A percentile compares a stretch with the other conserved stretches of the same genome.
Evolutionary conservation across 2,888 invertebrate genomes (phyloP).

Genomic region (Tillus elongatus): DNA sequence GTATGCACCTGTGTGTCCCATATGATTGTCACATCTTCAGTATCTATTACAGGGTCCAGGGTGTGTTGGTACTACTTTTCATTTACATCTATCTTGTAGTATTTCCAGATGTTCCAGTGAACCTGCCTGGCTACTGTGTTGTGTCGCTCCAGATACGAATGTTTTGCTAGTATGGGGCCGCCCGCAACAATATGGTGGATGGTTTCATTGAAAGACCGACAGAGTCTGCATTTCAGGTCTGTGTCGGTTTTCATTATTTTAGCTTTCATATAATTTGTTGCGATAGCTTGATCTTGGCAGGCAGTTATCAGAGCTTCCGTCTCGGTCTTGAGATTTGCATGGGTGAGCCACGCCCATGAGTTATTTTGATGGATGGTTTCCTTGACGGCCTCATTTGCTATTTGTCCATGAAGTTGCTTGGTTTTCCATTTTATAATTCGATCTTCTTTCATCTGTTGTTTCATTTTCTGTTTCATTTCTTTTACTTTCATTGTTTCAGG

Average conservation of each 20-base stretch:
- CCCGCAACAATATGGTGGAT: slow-evolving; percentile 2
- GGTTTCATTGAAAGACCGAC: not conserved
- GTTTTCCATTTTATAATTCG: too few species aligned
- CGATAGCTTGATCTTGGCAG: too few species aligned
- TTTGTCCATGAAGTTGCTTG: too few species aligned
- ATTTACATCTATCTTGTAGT: not conserved
- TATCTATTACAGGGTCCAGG: not conserved
- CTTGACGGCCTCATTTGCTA: too few species aligned
- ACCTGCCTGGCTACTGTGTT: not conserved
- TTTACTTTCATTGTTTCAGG: too few species aligned
- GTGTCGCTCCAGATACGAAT: not conserved
- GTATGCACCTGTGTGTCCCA: slow-evolving; percentile 1
- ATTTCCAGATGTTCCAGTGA: not conserved
- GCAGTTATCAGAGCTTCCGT: too few species aligned
- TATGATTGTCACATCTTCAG: not conserved
- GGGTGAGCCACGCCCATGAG: too few species aligned
- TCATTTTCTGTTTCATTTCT: too few species aligned
- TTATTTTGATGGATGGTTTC: too few species aligned
- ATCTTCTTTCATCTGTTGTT: too few species aligned
- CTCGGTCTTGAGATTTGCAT: too few species aligned
- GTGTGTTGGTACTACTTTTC: slow-evolving; percentile 1
- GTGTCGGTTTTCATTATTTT: not conserved
- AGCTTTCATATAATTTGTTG: too few species aligned
- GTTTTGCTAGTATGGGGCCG: not conserved
- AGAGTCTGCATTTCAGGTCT: slow-evolving; percentile 1